phyloP scores from a whole-genome alignment of 2,888 invertebrate species.

The Netelia inedita region DNA sequence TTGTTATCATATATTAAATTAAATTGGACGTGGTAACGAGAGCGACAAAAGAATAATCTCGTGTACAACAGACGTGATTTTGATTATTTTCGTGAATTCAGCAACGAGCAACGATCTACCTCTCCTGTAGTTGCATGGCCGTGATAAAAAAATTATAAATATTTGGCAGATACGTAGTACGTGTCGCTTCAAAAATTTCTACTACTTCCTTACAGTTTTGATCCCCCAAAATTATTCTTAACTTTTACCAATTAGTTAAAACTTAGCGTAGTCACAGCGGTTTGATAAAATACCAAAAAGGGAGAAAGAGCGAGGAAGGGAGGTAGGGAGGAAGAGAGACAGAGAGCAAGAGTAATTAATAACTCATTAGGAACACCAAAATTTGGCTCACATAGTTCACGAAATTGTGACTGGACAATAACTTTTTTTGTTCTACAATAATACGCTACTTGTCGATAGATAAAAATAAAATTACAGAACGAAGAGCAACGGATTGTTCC shows the following conservation, averaged over 20 bases:
- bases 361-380: slow-evolving; percentile 76
- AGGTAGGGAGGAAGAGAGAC: slow-evolving; percentile 33
- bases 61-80: slow-evolving; percentile 42
- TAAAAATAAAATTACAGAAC: slow-evolving; percentile 55
- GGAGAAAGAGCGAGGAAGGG: slow-evolving; percentile 48
- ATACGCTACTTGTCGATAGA: slow-evolving; percentile 45
- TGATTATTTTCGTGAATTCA: slow-evolving; percentile 52
- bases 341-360: slow-evolving; percentile 64
- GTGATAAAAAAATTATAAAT: slow-evolving; percentile 70
- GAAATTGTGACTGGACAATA: slow-evolving; percentile 64
- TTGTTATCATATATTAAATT: slow-evolving; percentile 37
- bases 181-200: slow-evolving; percentile 37
- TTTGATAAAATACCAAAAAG: slow-evolving; percentile 71
- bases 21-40: slow-evolving; percentile 58
- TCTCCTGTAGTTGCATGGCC: slow-evolving; percentile 28
- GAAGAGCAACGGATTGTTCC: slow-evolving; percentile 33
- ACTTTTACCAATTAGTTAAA: slow-evolving; percentile 72
- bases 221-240: slow-evolving; percentile 78
- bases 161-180: slow-evolving; percentile 71
- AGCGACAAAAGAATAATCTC: slow-evolving; percentile 19
- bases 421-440: slow-evolving; percentile 50
- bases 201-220: slow-evolving; percentile 66
- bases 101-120: slow-evolving; percentile 41
- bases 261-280: slow-evolving; percentile 81
- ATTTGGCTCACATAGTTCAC: slow-evolving; percentile 66